Conservation (phyloP, 1,140 invertebrate species). For the Dendroctonus valens region DNA sequence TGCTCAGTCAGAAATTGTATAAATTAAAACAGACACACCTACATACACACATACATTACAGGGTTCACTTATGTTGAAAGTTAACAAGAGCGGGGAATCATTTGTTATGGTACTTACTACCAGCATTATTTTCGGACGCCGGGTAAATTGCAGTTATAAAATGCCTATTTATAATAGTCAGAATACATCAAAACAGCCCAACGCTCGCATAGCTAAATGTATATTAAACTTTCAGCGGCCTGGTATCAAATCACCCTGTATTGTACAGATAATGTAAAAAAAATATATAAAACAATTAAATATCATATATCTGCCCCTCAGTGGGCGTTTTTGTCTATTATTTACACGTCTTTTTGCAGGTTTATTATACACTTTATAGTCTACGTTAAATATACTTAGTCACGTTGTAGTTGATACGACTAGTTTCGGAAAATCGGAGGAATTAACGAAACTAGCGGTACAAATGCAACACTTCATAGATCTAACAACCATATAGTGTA, state of each 20-base stretch:
- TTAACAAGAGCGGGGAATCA: conserved; percentile 10
- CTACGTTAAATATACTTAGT: conserved; percentile 16
- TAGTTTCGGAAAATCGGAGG: not conserved
- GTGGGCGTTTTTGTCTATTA: not conserved
- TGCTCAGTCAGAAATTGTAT: too few species aligned
- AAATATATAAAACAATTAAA: conserved; percentile 39
- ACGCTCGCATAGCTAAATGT: conserved; percentile 12
- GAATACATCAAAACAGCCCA: conserved; percentile 5
- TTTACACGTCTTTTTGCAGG: conserved; percentile 19
- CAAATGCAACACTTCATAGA: not conserved
- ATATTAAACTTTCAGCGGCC: conserved; percentile 24
- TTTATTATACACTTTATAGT: conserved; percentile 19
- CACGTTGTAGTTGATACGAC: conserved; percentile 6
- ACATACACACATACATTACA: conserved; percentile 8
- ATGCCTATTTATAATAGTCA: conserved; percentile 6
- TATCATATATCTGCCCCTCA: conserved; percentile 17
- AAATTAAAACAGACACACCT: too few species aligned
- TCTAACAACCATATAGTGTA: conserved; percentile 34
- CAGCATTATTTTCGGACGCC: conserved; percentile 1
- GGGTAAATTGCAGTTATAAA: conserved; percentile 1
- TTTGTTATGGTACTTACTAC: conserved; percentile 10
- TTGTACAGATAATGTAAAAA: conserved; percentile 38
- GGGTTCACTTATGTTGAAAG: not conserved
- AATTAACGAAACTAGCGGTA: not conserved
- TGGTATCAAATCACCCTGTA: conserved; percentile 34